Evolutionary conservation across 1,140 invertebrate species (phyloP), one percentile per base, ranked within the genome.

Genomic region (Aethina tumida): DNA sequence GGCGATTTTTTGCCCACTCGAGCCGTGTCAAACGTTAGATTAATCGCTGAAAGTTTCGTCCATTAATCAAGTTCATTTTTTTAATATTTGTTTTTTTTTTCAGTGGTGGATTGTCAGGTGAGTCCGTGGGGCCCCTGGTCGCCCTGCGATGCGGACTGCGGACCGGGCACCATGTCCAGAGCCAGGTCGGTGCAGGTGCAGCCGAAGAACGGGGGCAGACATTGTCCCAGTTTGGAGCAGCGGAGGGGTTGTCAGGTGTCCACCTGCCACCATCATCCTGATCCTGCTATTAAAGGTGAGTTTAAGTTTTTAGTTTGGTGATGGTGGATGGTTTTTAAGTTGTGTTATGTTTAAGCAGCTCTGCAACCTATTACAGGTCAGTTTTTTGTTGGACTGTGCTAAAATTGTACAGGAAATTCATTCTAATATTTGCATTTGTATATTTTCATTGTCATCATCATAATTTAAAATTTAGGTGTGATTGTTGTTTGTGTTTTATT

Each of bases 21-120:
- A 24, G 22, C 22, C 7, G n/a, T 24, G 22, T 7, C 7, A n/a
- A 24, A 24, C 22, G 6, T 24, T 24, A 7, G 22, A 24, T 24
- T n/a, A 24, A 7, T n/a, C 7, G n/a, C n/a, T n/a, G n/a, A n/a
- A n/a, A n/a, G n/a, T n/a, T n/a, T n/a, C n/a, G n/a, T n/a, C n/a
- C n/a, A n/a, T n/a, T n/a, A n/a, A n/a, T n/a, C n/a, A n/a, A n/a
- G n/a, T n/a, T n/a, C n/a, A n/a, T n/a, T n/a, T n/a, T n/a, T n/a
- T n/a, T 10, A 20, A 9, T 34, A 14, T 28, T 22, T 37, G 34
- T 35, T 47, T 45, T 44, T 49, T 53, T 45, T 71, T 71, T 4
- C 54, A 88, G 84, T 86, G 34, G 65, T 79, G 31, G 84, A 88
- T 59, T 88, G 84, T 59, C 67, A 73, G 47, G 80, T 86, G 20